phyloP scores from a whole-genome alignment of 2,797 vertebrate genomes.

The Falco biarmicus region DNA sequence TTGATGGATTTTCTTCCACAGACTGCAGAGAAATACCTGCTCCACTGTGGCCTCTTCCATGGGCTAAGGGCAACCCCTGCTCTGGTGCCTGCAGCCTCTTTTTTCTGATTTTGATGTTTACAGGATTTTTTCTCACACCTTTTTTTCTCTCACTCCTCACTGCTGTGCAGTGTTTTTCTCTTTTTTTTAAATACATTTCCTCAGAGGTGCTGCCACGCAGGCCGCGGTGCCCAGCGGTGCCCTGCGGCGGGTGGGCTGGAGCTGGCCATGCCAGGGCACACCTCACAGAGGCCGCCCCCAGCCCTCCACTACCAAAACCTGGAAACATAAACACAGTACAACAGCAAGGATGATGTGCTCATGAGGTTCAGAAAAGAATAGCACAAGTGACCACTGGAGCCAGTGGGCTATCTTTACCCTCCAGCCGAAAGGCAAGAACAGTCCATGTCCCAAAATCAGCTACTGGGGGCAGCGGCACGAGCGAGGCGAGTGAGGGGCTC shows the following conservation, averaged over 20 bases:
- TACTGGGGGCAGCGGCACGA: accelerated
- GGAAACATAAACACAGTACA: not conserved
- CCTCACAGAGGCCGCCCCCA: not conserved
- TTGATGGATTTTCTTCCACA: not conserved
- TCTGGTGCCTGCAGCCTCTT: not conserved
- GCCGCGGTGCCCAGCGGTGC: not conserved
- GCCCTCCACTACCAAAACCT: accelerated
- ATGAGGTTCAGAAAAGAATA: not conserved
- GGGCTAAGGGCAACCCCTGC: not conserved
- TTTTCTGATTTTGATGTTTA: not conserved
- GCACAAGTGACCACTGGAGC: not conserved
- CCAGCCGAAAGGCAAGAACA: not conserved
- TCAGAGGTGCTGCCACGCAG: not conserved
- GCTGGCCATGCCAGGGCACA: too few species aligned
- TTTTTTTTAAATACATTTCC: not conserved
- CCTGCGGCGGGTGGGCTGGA: too few species aligned
- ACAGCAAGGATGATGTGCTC: not conserved
- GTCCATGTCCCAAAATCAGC: not conserved
- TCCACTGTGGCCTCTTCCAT: not conserved
- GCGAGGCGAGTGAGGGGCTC: not conserved
- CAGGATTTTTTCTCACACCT: not conserved
- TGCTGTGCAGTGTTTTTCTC: not conserved
- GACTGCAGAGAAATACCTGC: not conserved
- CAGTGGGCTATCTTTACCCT: not conserved
- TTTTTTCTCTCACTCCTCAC: not conserved